Percentiles rank a stretch among this genome's conserved stretches.
phyloP scores from a whole-genome alignment of 2,113 vertebrate genomes.

The Triplophysa tibetana region DNA sequence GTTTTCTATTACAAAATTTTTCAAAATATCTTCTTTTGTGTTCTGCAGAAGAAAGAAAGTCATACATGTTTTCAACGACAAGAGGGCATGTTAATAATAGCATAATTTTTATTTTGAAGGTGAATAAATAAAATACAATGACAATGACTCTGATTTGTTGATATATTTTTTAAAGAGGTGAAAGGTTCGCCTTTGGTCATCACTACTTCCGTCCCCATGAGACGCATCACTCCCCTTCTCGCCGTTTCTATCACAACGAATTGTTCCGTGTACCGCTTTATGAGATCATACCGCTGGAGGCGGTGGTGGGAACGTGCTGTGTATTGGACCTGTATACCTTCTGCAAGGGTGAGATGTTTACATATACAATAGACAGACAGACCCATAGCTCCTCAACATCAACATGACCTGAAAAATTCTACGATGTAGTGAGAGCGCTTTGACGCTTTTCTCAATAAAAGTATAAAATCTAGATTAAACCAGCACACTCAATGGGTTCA shows the following conservation, averaged over 20 bases:
- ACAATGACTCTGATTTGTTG: too few species aligned
- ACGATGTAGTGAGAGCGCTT: too few species aligned
- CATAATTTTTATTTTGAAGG: too few species aligned
- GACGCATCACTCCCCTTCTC: constrained; percentile 95
- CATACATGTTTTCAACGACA: too few species aligned
- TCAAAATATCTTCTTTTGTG: too few species aligned
- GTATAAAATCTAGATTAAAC: too few species aligned
- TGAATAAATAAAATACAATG: too few species aligned
- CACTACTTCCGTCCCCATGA: constrained; percentile 99
- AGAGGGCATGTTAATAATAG: too few species aligned
- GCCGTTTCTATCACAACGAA: constrained; percentile 96
- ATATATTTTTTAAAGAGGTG: constrained; percentile 76
- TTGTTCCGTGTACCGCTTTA: constrained; percentile 95
- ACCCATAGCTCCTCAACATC: background rate
- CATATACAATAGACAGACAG: accelerated
- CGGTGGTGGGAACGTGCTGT: constrained; percentile 93
- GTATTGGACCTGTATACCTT: constrained; percentile 97
- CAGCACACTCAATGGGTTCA: too few species aligned
- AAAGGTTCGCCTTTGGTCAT: constrained; percentile 96
- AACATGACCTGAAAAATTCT: background rate
- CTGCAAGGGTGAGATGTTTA: constrained; percentile 86
- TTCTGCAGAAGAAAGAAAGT: too few species aligned
- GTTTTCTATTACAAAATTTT: too few species aligned
- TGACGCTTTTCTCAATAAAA: too few species aligned
- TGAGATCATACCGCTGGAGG: constrained; percentile 96